Evolutionary conservation across 2,113 vertebrate genomes (phyloP).

Genomic region (Pterophyllum scalare): DNA sequence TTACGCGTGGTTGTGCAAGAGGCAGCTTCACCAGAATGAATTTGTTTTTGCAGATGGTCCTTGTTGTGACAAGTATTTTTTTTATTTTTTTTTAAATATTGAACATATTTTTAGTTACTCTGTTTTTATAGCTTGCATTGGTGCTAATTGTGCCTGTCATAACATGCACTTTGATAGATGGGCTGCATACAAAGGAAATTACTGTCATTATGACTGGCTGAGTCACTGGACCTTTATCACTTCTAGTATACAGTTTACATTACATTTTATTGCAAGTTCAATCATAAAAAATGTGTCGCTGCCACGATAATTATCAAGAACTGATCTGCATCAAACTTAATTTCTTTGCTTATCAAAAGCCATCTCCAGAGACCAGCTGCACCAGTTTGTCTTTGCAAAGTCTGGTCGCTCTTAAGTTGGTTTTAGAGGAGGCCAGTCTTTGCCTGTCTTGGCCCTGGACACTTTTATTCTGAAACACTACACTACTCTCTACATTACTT

Average conservation of each 20-base stretch:
- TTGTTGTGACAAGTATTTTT: neutral
- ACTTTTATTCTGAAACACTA: too few species aligned
- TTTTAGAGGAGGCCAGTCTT: too few species aligned
- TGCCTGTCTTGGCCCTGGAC: too few species aligned
- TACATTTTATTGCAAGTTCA: too few species aligned
- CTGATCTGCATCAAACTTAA: too few species aligned
- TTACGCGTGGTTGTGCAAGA: constrained; percentile 68
- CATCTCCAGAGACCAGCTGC: too few species aligned
- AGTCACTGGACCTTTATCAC: neutral
- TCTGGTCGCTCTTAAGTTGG: too few species aligned
- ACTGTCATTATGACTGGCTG: neutral
- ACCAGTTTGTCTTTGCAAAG: too few species aligned
- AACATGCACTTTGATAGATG: neutral
- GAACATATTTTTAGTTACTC: neutral
- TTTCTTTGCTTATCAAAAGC: too few species aligned
- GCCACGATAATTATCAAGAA: too few species aligned
- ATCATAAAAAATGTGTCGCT: too few species aligned
- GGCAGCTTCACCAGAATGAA: constrained; percentile 30
- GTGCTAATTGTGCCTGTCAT: neutral
- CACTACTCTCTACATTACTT: too few species aligned
- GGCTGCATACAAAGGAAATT: neutral
- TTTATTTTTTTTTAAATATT: neutral
- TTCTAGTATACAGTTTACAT: neutral
- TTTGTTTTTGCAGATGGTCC: constrained; percentile 56
- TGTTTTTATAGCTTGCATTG: neutral